Evolutionary conservation across 1,140 invertebrate species (phyloP), one percentile per base, ranked within the genome.

Genomic region (Nautilus pompilius): DNA sequence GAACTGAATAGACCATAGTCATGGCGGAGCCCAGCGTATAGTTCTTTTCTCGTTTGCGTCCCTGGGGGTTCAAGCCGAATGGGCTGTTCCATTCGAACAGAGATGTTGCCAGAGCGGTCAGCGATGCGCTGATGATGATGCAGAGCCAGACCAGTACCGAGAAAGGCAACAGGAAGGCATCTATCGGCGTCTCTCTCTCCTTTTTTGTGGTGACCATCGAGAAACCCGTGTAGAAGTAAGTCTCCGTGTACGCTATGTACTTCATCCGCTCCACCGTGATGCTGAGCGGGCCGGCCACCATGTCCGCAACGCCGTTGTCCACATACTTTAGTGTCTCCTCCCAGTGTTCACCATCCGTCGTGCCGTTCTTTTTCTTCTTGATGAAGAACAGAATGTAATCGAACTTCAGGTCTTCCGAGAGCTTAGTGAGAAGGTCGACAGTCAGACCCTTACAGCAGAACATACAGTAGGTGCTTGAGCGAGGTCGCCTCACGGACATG

Each of bases 1-100:
- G 85, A 33, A 72, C 33, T n/a, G 70, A 69, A 46, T 67, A 53
- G 5, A 53, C 49, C 49, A 53, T 53, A 5, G 49, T 53, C 20
- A 53, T 22, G 6, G 49, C 49, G 17, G 49, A 53, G 29, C 49
- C 49, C 3, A 53, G 49, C 33, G 83, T 86, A 80, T 96, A 96
- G 79, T 96, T 96, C 78, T 93, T 95, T 67, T 91, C 93, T 61
- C 93, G 85, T 76, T 94, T 91, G 34, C 93, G 82, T 6, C 93
- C 93, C 90, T 92, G 94, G n/a, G 93, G 94, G 85, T 96, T 96
- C 51, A 96, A 83, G 0, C 94, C 94, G 79, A 96, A 96, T 0
- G 93, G 93, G 67, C 91, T 80, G 49, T 93, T 85, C 93, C 93
- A 96, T 80, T 97, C 94, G 81, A 95, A 94, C 34, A 93, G 87